Conservation (phyloP, 2,797 vertebrate species). For the Hippoglossus hippoglossus region DNA sequence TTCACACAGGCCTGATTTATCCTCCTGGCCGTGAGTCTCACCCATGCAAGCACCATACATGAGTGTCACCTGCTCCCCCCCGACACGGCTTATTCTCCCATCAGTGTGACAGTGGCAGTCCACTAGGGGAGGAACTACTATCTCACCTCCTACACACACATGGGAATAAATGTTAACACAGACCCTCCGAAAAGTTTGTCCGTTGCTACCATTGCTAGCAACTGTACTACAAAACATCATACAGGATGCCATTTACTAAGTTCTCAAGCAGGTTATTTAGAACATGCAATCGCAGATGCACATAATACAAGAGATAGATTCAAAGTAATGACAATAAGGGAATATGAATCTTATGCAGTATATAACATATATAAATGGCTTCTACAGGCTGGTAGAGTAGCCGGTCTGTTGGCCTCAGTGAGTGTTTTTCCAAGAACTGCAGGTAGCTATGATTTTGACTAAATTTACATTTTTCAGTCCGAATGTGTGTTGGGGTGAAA, state of each 20-base stretch:
- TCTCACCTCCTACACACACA: conserved; percentile 10
- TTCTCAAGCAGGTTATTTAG: too few species aligned
- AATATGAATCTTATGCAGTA: background rate
- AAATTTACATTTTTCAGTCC: conserved; percentile 13
- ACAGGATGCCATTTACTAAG: background rate
- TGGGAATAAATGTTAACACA: conserved; percentile 14
- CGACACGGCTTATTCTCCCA: conserved; percentile 33
- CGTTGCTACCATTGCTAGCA: conserved; percentile 16
- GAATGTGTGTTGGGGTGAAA: conserved; percentile 31
- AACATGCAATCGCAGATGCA: too few species aligned
- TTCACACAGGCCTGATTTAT: conserved; percentile 54
- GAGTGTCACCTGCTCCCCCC: conserved; percentile 11
- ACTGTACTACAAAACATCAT: conserved; percentile 24
- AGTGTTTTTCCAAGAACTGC: conserved; percentile 3
- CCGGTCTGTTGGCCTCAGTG: conserved; percentile 13
- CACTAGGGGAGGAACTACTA: conserved; percentile 9
- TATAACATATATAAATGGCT: conserved; percentile 6
- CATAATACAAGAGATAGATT: too few species aligned
- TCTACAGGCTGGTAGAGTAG: background rate
- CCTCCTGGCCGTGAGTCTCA: conserved; percentile 28
- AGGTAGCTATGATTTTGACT: conserved; percentile 14
- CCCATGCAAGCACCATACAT: too few species aligned
- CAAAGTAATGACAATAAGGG: too few species aligned
- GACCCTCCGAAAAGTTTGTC: background rate
- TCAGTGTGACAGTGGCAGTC: conserved; percentile 38